Evolutionary conservation across 1,140 invertebrate genomes (phyloP), one percentile per base, ranked within the genome.

Genomic region (Zaprionus ghesquierei): DNA sequence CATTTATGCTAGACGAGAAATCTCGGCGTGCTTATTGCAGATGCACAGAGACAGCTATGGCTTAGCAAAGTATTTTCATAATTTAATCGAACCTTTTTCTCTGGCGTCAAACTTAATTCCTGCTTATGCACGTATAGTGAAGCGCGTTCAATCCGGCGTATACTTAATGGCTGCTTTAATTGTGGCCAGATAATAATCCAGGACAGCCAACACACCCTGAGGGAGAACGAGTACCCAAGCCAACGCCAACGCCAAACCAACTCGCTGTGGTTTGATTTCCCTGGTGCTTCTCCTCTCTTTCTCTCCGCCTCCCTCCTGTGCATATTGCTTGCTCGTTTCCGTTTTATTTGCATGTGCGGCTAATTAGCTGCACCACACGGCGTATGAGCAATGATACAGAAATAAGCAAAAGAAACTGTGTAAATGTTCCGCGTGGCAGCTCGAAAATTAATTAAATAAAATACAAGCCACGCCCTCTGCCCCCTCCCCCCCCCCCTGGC

Each of bases 301-400:
- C 2, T 3, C 15, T 8, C 2, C 20, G 18, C 6, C 15, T 15
- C 18, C 20, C 25, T 15, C 5, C 13, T 25, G 6, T 41, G 6
- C 41, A 20, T 20, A 20, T 49, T 31, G 2, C 6, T 10, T 20
- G 25, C 13, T 13, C 44, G 22, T 23, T 22, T 13, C 13, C 13
- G 13, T 22, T 64, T 49, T 55, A 51, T 69, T 41, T 41, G 38
- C 31, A 61, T 54, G 13, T 62, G 55, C 29, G 51, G 66, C 69
- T 81, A 85, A 85, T 85, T 77, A 85, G 81, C 63, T 62, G 66
- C 44, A 77, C 51, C 70, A 78, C 75, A 68, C 60, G 66, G 70
- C 70, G 75, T 78, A 65, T 75, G 70, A 71, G 63, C 75, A 77
- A 77, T 72, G 61, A 50, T 64, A 18, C 35, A 50, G 25, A 60